Percentiles rank a stretch among this genome's conserved stretches.
Conservation (phyloP, 2,113 vertebrate species). For the Atrichornis clamosus region DNA sequence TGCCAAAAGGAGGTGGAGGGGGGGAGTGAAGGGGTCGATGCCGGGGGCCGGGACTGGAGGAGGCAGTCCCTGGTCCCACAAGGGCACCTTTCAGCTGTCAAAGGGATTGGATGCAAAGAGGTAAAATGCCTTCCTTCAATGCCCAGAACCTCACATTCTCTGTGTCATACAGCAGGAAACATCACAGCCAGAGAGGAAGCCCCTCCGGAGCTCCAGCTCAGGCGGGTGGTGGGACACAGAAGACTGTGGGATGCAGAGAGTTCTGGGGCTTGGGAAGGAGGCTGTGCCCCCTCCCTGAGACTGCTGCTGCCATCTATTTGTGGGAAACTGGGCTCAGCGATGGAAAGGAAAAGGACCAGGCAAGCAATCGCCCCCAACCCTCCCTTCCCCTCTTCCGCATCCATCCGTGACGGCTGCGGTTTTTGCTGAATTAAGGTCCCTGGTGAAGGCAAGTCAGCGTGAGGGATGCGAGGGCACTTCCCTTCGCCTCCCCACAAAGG, state of each 20-base stretch:
- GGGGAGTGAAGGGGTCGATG: not conserved
- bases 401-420: not conserved
- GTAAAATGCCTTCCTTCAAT: not conserved
- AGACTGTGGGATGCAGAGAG: not conserved
- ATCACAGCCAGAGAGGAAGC: not conserved
- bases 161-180: not conserved
- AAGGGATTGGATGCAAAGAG: not conserved
- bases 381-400: not conserved
- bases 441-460: not conserved
- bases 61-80: not conserved
- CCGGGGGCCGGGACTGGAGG: not conserved
- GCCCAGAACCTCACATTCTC: not conserved
- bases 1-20: not conserved
- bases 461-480: not conserved
- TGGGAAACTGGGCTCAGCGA: rapidly evolving
- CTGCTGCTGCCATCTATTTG: rapidly evolving
- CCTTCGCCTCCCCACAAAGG: not conserved
- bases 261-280: not conserved
- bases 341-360: not conserved
- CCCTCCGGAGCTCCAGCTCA: rapidly evolving
- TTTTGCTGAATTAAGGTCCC: not conserved
- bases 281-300: not conserved
- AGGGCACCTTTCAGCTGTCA: not conserved
- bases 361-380: rapidly evolving
- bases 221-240: rapidly evolving